Conservation (phyloP, 2,888 invertebrate genomes). For the Drosophila birchii region DNA sequence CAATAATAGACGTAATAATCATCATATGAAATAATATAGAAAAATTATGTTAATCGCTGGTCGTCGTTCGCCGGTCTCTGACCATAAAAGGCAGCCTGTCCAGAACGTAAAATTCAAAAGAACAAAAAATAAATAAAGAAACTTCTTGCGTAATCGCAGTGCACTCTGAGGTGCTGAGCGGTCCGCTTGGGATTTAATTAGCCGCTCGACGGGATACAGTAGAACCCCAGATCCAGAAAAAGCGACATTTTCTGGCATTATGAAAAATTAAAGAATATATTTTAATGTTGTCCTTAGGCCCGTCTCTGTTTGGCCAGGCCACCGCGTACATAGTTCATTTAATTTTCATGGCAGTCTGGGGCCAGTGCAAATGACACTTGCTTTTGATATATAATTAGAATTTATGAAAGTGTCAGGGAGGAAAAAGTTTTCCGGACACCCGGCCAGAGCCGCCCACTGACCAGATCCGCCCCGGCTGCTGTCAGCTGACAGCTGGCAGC, state of each 20-base stretch:
- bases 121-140: slow-evolving; percentile 16
- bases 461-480: not conserved
- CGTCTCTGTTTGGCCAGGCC: not conserved
- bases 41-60: slow-evolving; percentile 67
- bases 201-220: not conserved
- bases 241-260: not conserved
- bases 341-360: slow-evolving; percentile 31
- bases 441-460: not conserved
- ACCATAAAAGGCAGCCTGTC: slow-evolving; percentile 63
- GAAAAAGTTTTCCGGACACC: slow-evolving; percentile 36
- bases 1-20: slow-evolving; percentile 58
- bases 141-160: slow-evolving; percentile 53
- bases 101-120: slow-evolving; percentile 2
- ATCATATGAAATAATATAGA: slow-evolving; percentile 66
- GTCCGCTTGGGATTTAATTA: slow-evolving; percentile 21
- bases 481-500: slow-evolving; percentile 7
- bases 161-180: slow-evolving; percentile 5
- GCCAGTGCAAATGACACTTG: slow-evolving; percentile 37
- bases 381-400: slow-evolving; percentile 44
- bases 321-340: slow-evolving; percentile 22
- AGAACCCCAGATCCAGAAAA: not conserved
- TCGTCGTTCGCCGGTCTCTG: slow-evolving; percentile 2
- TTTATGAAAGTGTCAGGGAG: slow-evolving; percentile 34
- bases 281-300: slow-evolving; percentile 22
- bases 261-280: slow-evolving; percentile 35